These are phyloP conservation scores for Raja brachyura DNA, from an alignment of 2,113 vertebrate species.

Conservation along the genomic window DNA sequence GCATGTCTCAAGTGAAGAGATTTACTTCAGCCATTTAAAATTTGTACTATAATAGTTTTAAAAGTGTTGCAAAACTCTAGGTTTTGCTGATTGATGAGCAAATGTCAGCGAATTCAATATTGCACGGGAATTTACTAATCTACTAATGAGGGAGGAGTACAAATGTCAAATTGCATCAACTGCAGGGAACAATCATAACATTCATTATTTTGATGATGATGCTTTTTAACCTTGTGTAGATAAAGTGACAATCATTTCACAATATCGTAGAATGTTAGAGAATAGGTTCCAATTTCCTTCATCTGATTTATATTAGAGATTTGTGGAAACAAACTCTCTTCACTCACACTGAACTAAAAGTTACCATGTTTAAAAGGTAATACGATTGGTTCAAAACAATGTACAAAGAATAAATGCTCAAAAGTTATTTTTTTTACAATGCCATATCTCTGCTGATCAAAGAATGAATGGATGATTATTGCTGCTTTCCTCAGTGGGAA, in stretches of 20 bases:
- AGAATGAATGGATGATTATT: too few species aligned
- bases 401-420: not conserved
- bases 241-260: not conserved
- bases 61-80: not conserved
- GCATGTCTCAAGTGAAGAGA: not conserved
- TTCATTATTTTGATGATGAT: slow-evolving; percentile 2
- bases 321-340: not conserved
- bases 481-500: not conserved
- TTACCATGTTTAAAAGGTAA: not conserved
- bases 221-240: not conserved
- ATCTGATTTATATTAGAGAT: not conserved
- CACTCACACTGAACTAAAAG: not conserved
- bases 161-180: slow-evolving; percentile 19
- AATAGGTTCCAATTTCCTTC: not conserved
- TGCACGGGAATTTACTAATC: not conserved
- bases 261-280: not conserved
- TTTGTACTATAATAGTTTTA: not conserved
- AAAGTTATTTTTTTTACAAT: too few species aligned
- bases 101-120: not conserved
- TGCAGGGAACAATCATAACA: slow-evolving; percentile 2
- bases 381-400: not conserved
- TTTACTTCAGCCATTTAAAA: not conserved
- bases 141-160: slow-evolving; percentile 8
- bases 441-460: too few species aligned
- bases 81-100: slow-evolving; percentile 4